Conservation (phyloP, 2,888 invertebrate genomes). For the Tachina lurida region DNA sequence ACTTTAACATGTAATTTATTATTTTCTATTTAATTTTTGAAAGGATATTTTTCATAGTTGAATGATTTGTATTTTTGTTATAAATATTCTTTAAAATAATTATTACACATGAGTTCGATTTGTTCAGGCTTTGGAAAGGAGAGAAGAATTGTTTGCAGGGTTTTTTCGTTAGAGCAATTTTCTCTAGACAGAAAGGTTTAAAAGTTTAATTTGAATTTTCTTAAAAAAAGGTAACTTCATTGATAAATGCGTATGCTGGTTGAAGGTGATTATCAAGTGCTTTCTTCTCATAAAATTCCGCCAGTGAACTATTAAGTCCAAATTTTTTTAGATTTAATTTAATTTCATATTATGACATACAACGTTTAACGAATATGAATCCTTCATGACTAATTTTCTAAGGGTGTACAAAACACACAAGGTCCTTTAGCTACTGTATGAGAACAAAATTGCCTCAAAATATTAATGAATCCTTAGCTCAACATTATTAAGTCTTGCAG, state of each 20-base stretch:
- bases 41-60: constrained; percentile 32
- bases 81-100: too few relatives aligned
- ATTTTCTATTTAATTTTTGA: neutral
- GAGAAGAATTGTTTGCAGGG: too few relatives aligned
- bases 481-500: constrained; percentile 13
- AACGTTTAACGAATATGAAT: neutral
- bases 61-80: neutral
- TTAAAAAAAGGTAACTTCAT: too few relatives aligned
- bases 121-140: too few relatives aligned
- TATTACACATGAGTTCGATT: too few relatives aligned
- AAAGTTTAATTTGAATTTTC: too few relatives aligned
- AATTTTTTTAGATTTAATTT: neutral
- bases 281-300: neutral
- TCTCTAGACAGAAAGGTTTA: too few relatives aligned
- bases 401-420: neutral
- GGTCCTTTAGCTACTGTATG: neutral
- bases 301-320: neutral
- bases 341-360: neutral
- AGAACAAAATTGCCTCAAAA: neutral
- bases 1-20: constrained; percentile 28
- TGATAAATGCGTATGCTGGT: too few relatives aligned
- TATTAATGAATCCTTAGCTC: constrained; percentile 25
- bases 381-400: neutral
- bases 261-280: too few relatives aligned
- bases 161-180: too few relatives aligned